Conservation (phyloP, 37 sponge, comb jelly and placozoan species). For the Oscarella lobularis region DNA sequence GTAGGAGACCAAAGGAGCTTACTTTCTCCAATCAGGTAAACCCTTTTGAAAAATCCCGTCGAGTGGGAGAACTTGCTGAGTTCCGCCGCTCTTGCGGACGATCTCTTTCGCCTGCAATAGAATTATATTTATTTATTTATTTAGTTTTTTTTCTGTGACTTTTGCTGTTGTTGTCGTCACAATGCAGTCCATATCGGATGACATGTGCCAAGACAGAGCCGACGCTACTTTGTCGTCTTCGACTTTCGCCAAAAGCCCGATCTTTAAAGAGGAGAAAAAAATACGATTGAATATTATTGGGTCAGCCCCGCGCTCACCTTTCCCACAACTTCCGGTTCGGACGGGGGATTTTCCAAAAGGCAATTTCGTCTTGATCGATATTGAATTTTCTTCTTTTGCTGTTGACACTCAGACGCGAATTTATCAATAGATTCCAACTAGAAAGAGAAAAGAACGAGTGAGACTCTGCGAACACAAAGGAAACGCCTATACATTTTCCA, state of each 20-base stretch:
- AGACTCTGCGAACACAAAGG: too few relatives aligned
- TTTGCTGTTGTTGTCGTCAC: slow-evolving; percentile 1
- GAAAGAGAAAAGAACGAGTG: too few relatives aligned
- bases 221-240: not conserved
- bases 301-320: not conserved
- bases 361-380: too few relatives aligned
- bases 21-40: slow-evolving; percentile 1
- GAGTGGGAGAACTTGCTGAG: slow-evolving; percentile 4
- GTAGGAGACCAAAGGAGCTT: not conserved
- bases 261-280: not conserved
- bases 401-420: too few relatives aligned
- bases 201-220: slow-evolving; percentile 8
- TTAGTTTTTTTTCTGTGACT: too few relatives aligned
- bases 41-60: not conserved
- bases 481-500: too few relatives aligned
- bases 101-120: not conserved
- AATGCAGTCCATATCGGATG: slow-evolving; percentile 1
- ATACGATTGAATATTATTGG: too few relatives aligned
- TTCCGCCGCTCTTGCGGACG: not conserved
- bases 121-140: too few relatives aligned
- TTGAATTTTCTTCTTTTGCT: too few relatives aligned
- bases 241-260: not conserved
- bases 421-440: too few relatives aligned
- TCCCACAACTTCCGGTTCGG: too few relatives aligned
- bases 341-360: too few relatives aligned